phyloP scores from a whole-genome alignment of 2,888 invertebrate genomes.

The Pseudolycoriella hygida region DNA sequence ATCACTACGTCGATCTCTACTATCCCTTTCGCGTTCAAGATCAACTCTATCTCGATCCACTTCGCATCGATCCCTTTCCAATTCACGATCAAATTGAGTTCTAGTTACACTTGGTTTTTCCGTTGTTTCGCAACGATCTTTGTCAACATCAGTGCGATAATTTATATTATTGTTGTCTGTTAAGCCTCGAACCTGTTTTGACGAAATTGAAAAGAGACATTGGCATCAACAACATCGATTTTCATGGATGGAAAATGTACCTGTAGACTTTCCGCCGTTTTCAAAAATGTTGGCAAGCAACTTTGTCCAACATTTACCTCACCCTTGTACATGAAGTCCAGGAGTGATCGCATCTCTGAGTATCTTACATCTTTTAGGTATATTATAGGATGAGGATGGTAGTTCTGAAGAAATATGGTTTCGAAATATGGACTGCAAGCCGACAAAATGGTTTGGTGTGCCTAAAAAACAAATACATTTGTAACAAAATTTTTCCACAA shows the following conservation, averaged over 20 bases:
- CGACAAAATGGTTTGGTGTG: conserved; percentile 83
- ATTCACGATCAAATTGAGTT: conserved; percentile 17
- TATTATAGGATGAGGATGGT: conserved; percentile 81
- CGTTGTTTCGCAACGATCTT: conserved; percentile 24
- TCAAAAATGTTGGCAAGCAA: conserved; percentile 76
- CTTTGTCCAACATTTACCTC: conserved; percentile 85
- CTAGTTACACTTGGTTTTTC: conserved; percentile 23
- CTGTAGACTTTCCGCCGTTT: conserved; percentile 83
- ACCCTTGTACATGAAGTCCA: conserved; percentile 87
- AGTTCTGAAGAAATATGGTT: conserved; percentile 74
- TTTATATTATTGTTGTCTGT: conserved; percentile 60
- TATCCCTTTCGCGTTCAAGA: conserved; percentile 24
- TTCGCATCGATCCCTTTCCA: conserved; percentile 20
- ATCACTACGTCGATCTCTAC: conserved; percentile 14
- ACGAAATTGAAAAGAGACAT: neutral
- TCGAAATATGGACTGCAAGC: conserved; percentile 92
- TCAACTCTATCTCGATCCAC: conserved; percentile 22
- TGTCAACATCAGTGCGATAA: conserved; percentile 28
- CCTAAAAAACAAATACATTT: conserved; percentile 37
- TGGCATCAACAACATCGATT: too few species aligned
- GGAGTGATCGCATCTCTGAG: conserved; percentile 73
- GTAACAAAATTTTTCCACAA: too few species aligned
- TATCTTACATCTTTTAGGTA: conserved; percentile 83
- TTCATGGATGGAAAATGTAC: too few species aligned
- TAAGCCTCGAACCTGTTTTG: conserved; percentile 50